Evolutionary conservation across 2,888 invertebrate genomes (phyloP).

Genomic region (Hipparchia semele): DNA sequence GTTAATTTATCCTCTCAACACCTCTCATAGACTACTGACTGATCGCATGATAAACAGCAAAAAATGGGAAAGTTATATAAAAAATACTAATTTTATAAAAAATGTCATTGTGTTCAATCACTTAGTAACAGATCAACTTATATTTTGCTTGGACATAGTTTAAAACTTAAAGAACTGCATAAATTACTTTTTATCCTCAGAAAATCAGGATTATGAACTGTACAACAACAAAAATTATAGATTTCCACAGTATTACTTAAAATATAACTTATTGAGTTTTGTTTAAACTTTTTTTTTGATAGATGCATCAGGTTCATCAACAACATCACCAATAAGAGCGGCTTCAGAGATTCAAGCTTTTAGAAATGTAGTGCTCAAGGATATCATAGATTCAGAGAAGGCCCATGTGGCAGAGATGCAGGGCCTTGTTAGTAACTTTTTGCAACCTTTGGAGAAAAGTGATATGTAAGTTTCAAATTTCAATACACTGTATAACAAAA

Average conservation of each 20-base stretch:
- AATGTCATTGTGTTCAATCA: too few relatives aligned
- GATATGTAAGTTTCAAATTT: conserved; percentile 88
- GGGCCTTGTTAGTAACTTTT: conserved; percentile 91
- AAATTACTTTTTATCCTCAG: too few relatives aligned
- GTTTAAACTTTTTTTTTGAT: conserved; percentile 16
- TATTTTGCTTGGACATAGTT: too few relatives aligned
- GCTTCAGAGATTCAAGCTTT: conserved; percentile 90
- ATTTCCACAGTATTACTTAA: not conserved
- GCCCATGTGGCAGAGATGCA: conserved; percentile 95
- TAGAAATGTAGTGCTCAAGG: conserved; percentile 92
- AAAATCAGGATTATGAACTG: too few relatives aligned
- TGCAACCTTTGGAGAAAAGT: conserved; percentile 93
- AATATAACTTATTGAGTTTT: not conserved
- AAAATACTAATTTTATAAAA: too few relatives aligned
- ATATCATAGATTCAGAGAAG: conserved; percentile 96
- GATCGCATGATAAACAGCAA: too few relatives aligned
- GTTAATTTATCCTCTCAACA: too few relatives aligned
- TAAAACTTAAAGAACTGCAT: too few relatives aligned
- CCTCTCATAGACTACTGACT: too few relatives aligned
- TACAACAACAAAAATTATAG: not conserved
- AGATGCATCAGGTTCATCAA: conserved; percentile 82
- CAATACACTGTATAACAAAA: not conserved
- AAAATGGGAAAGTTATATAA: too few relatives aligned
- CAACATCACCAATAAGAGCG: conserved; percentile 85
- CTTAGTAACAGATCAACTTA: too few relatives aligned